Base-by-base conservation (phyloP, 2,797 vertebrate genomes). In the Rachycentron canadum region DNA sequence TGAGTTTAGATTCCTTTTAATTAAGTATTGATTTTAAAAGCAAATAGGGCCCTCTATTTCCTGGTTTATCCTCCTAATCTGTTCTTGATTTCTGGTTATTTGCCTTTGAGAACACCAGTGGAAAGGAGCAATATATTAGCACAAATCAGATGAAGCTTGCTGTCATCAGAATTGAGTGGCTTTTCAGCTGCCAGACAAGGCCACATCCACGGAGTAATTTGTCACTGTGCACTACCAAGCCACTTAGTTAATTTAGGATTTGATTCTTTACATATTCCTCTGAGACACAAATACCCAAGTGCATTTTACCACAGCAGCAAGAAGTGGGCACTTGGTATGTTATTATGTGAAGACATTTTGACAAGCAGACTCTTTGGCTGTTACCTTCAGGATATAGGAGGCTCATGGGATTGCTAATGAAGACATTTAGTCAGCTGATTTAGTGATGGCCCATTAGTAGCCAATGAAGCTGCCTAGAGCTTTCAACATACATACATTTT, bases 11-110 rank as follows among this genome's bases (percentile, higher is more conserved):
- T 32, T 68, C 19, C 4, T 45, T 80, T 68, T 85, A 72, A 86
- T 86, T 52, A 79, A 81, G 32, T 47, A 85, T 84, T 77, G 66
- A 76, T 81, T 75, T 34, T n/a, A 36, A 78, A 68, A 66, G 49
- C 45, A 74, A 81, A 73, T 14, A 26, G 7, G 53, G 45, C 1
- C 14, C 6, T 66, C 1, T 55, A 32, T 30, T 60, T 5, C 9
- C 25, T 28, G 21, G 8, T 69, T 43, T 66, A 4, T n/a, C 34
- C 25, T 52, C 16, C 19, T 41, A 26, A 26, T 59, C 14, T 71
- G 25, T 21, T 23, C 14, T 57, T 56, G 13, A 60, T 28, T 36
- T 21, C 10, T 30, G 8, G 63, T 68, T 60, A 58, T 79, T 71
- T 59, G 4, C 26, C 16, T 38, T 53, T 23, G n/a, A 61, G 32